Base-by-base conservation (phyloP, 92 coral and sea anemone species). In the Zoanthus gigantus region DNA sequence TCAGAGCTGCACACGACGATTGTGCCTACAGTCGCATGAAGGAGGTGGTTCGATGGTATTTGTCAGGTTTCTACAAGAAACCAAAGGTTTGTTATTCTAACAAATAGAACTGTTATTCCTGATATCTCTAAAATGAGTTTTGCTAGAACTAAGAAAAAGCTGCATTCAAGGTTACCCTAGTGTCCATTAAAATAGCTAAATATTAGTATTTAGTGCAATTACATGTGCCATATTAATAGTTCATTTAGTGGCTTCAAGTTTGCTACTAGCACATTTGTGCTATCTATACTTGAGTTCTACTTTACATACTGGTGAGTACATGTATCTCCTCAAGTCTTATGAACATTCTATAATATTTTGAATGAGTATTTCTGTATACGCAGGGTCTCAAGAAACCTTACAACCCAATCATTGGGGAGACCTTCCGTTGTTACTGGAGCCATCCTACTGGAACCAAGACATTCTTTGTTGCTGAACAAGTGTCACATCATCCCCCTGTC, bases 381-480 rank as follows among this genome's bases (percentile, higher is more conserved):
- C 87, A 97, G 99, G 99, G 99, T 54, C 89, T 97, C 23, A 97
- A 97, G 91, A 97, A 97, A 88, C 99, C 99, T 0, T 97, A 97
- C 94, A 97, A 97, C 80, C 99, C 99, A 32, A 95, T 97, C 77
- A 94, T 97, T 69, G 99, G 99, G 32, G 99, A 97, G 93, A 91
- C 86, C 12, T 97, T 97, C 65, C 97, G 99, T 56, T 97, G 99
- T 85, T 97, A 87, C 85, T 97, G 99, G 99, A 90, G 84, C 71
- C 96, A 95, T 29, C 98, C 95, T 28, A 87, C 92, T 12, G 98
- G 98, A 13, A 90, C 97, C 42, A 95, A 91, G 84, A 94, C 98
- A 2, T 89, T 90, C 91, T 97, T 93, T 79, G 98, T 97, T 3
- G 88, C 97, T 0, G 99, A 97, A 69, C 99, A 97, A 93, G 94